Percentiles rank a stretch among this genome's conserved stretches.
Evolutionary conservation across 1,140 invertebrate species (phyloP).

Genomic region (Ooceraea biroi): DNA sequence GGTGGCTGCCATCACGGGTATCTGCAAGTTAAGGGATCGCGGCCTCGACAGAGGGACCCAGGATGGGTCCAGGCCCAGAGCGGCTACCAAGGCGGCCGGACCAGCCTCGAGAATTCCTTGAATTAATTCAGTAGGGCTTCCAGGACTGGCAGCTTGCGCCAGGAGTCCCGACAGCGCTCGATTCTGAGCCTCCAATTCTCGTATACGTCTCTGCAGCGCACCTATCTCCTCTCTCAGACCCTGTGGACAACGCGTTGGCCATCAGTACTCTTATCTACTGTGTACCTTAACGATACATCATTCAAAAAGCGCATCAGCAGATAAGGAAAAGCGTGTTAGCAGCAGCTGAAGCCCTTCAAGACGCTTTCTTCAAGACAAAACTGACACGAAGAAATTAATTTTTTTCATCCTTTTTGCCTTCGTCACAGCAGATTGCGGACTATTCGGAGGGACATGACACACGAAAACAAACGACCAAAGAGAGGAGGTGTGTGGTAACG

Average conservation of each 20-base stretch:
- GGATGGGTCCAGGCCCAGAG: slow-evolving; percentile 86
- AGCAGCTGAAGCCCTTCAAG: slow-evolving; percentile 1
- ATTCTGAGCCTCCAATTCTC: slow-evolving; percentile 90
- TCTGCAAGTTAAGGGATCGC: slow-evolving; percentile 89
- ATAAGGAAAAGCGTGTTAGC: slow-evolving; percentile 26
- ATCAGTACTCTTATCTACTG: slow-evolving; percentile 19
- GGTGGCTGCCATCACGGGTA: slow-evolving; percentile 86
- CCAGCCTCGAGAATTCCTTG: slow-evolving; percentile 81
- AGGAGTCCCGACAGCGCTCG: slow-evolving; percentile 89
- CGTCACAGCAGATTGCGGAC: no score
- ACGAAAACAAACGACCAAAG: slow-evolving; percentile 12
- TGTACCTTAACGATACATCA: neutral
- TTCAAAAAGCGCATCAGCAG: slow-evolving; percentile 66
- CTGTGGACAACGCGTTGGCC: slow-evolving; percentile 78
- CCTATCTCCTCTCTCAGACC: slow-evolving; percentile 90
- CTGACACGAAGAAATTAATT: neutral
- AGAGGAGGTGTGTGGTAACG: slow-evolving; percentile 63
- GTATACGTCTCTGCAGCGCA: slow-evolving; percentile 88
- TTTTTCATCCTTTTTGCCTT: neutral
- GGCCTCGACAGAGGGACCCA: slow-evolving; percentile 89
- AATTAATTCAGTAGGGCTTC: slow-evolving; percentile 82
- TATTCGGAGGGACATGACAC: neutral
- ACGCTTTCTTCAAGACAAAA: neutral
- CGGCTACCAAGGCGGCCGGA: slow-evolving; percentile 78
- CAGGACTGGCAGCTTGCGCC: slow-evolving; percentile 88